Evolutionary conservation across 2,113 vertebrate genomes (phyloP).

Genomic region (Tetrao urogallus): DNA sequence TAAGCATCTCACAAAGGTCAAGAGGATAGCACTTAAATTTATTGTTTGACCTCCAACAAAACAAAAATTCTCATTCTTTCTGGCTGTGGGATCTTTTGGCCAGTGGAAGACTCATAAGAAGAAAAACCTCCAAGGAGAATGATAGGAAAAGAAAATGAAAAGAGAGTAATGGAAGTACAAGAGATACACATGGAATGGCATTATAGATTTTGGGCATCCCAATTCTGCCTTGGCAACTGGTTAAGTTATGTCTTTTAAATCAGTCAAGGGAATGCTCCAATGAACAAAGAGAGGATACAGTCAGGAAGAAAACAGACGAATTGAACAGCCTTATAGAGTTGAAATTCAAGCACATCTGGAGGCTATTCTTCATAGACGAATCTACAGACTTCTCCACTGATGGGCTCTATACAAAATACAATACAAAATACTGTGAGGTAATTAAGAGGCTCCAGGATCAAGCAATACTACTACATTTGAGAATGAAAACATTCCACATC

Average conservation of each 20-base stretch:
- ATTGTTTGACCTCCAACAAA: slow-evolving; percentile 15
- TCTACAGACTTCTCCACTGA: background rate
- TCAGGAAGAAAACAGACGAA: background rate
- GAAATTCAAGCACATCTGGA: background rate
- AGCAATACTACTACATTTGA: background rate
- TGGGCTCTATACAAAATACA: background rate
- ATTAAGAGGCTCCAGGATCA: background rate
- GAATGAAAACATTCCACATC: background rate
- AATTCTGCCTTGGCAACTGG: background rate
- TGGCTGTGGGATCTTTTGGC: background rate
- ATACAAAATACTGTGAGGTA: background rate
- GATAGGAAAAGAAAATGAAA: background rate
- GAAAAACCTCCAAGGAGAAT: background rate
- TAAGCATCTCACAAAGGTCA: background rate
- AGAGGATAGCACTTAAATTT: background rate
- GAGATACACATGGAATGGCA: background rate
- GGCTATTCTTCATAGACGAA: background rate
- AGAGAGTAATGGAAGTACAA: background rate
- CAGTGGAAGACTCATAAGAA: background rate
- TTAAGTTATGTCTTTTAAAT: background rate
- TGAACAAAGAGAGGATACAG: background rate
- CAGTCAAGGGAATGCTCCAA: background rate
- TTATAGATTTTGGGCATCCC: background rate
- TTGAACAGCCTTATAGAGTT: background rate
- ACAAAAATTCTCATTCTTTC: background rate